Evolutionary conservation across 2,113 vertebrate genomes (phyloP).

Genomic region (Peromyscus leucopus): DNA sequence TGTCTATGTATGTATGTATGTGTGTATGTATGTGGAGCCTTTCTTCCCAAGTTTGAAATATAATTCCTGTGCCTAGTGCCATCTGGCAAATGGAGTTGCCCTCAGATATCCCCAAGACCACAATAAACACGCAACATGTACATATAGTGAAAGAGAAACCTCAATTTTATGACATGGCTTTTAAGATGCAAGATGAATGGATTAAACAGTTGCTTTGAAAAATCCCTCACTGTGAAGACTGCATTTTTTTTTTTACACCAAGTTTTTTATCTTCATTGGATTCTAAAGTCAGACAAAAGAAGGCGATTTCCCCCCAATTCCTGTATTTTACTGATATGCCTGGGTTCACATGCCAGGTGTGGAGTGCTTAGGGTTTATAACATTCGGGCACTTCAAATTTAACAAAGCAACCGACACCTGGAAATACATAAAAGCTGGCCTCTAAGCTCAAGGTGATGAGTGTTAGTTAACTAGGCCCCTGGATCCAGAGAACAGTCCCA

Average conservation of each 20-base stretch:
- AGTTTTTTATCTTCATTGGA: conserved; percentile 28
- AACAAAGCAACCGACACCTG: conserved; percentile 82
- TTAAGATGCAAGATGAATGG: conserved; percentile 77
- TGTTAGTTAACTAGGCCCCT: conserved; percentile 75
- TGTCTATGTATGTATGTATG: neutral
- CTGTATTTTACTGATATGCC: conserved; percentile 55
- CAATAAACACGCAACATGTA: conserved; percentile 80
- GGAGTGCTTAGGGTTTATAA: conserved; percentile 75
- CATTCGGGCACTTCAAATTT: conserved; percentile 70
- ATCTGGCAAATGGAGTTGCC: conserved; percentile 78
- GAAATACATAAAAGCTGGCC: conserved; percentile 81
- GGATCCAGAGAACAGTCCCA: conserved; percentile 69
- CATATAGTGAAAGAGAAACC: conserved; percentile 74
- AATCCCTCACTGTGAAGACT: neutral
- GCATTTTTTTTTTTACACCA: conserved; percentile 31
- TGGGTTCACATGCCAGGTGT: conserved; percentile 72
- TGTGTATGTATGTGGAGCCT: neutral
- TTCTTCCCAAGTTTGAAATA: conserved; percentile 63
- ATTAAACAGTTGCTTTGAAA: conserved; percentile 70
- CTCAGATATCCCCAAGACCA: conserved; percentile 80
- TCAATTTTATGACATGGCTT: conserved; percentile 71
- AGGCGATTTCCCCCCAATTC: conserved; percentile 15
- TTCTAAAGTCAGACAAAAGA: conserved; percentile 54
- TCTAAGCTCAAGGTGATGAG: conserved; percentile 72
- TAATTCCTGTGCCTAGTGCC: conserved; percentile 73